Conservation (phyloP, 2,888 invertebrate species). For the Electrophaes corylata region DNA sequence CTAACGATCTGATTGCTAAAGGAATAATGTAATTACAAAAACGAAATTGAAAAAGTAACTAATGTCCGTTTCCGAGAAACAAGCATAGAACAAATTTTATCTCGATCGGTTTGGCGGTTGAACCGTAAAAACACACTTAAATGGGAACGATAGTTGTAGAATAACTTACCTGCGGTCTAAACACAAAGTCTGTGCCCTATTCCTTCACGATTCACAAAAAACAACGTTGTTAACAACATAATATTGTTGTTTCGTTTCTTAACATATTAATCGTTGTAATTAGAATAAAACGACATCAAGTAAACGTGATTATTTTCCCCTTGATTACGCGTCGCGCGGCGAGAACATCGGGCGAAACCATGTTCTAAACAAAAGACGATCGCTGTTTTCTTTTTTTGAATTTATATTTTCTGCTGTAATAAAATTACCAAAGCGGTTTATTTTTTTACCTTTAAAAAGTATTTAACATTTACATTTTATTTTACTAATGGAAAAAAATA, state of each 20-base stretch:
- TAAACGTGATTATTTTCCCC: background rate
- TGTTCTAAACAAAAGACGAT: constrained; percentile 4
- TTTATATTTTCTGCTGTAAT: background rate
- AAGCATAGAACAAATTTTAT: no score
- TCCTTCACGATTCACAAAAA: no score
- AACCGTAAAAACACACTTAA: no score
- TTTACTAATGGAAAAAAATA: no score
- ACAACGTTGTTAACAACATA: background rate
- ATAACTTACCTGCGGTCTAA: no score
- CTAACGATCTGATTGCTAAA: no score
- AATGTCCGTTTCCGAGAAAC: no score
- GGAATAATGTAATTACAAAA: no score
- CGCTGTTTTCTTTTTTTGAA: constrained; percentile 2
- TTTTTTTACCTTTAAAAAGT: background rate
- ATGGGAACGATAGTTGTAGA: no score
- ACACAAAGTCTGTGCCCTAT: no score
- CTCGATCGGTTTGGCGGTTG: no score
- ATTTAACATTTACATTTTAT: background rate
- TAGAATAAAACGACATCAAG: background rate
- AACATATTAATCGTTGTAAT: background rate
- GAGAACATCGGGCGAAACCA: background rate
- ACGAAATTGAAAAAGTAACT: no score
- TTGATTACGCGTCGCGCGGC: background rate
- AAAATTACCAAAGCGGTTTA: background rate
- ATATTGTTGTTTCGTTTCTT: background rate